A percentile compares a stretch with the other conserved stretches of the same genome.
Evolutionary conservation across 2,888 invertebrate species (phyloP).

Genomic region (Dendrolimus houi): DNA sequence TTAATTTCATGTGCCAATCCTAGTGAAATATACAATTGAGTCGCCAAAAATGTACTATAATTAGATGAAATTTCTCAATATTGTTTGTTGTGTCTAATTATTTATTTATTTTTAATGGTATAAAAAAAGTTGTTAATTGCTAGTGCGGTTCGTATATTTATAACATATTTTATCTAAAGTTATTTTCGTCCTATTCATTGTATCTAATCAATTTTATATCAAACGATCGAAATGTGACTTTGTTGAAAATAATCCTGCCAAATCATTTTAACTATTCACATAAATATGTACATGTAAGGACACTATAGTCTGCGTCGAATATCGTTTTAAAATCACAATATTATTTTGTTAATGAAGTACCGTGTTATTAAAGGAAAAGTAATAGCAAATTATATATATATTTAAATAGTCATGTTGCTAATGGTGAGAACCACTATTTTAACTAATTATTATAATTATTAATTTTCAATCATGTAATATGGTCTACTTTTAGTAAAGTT

Average conservation of each 20-base stretch:
- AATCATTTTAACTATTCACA: constrained; percentile 27
- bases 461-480: too few relatives aligned
- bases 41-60: constrained; percentile 29
- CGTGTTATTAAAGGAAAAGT: too few relatives aligned
- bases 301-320: too few relatives aligned
- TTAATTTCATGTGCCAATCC: constrained; percentile 52
- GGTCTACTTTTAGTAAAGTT: too few relatives aligned
- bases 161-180: constrained; percentile 52
- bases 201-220: constrained; percentile 30
- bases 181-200: constrained; percentile 29
- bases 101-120: constrained; percentile 32
- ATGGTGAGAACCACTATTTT: too few relatives aligned
- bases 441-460: too few relatives aligned
- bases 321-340: too few relatives aligned
- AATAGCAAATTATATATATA: too few relatives aligned
- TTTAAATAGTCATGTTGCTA: too few relatives aligned
- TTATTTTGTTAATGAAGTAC: too few relatives aligned
- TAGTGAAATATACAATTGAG: constrained; percentile 39
- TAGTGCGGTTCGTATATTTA: constrained; percentile 29
- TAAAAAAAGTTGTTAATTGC: constrained; percentile 37
- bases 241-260: constrained; percentile 72
- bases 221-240: constrained; percentile 54
- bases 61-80: constrained; percentile 29
- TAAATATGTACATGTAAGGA: too few relatives aligned
- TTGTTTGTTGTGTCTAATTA: constrained; percentile 35